phyloP scores from a whole-genome alignment of 2,888 invertebrate genomes.

The Aporophyla lueneburgensis region DNA sequence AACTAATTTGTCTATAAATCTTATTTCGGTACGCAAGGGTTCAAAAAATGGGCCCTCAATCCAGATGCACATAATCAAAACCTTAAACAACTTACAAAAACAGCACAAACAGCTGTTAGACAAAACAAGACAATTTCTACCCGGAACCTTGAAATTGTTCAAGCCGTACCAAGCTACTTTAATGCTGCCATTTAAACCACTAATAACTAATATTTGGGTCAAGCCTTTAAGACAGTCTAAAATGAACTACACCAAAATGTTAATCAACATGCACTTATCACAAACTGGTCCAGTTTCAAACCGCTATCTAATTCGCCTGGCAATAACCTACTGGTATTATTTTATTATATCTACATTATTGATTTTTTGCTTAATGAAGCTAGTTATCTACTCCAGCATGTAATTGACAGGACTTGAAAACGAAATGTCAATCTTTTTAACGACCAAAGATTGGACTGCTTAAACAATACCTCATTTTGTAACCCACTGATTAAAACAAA shows the following conservation, averaged over 20 bases:
- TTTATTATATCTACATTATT: conserved; percentile 57
- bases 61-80: no score
- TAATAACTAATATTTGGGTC: conserved; percentile 62
- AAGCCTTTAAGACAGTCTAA: conserved; percentile 60
- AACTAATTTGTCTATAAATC: no score
- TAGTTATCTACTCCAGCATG: conserved; percentile 47
- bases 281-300: conserved; percentile 61
- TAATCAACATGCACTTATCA: conserved; percentile 64
- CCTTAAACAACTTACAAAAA: not conserved
- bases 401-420: conserved; percentile 60
- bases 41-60: no score
- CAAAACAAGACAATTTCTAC: conserved; percentile 21
- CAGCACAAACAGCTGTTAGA: not conserved
- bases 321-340: conserved; percentile 57
- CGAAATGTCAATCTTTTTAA: conserved; percentile 54
- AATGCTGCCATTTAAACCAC: conserved; percentile 53
- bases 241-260: conserved; percentile 64
- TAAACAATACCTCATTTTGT: conserved; percentile 44
- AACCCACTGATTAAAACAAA: conserved; percentile 30
- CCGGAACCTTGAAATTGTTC: conserved; percentile 50
- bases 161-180: conserved; percentile 36
- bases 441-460: conserved; percentile 35
- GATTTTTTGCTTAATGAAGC: conserved; percentile 58
- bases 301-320: conserved; percentile 59
- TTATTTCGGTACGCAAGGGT: no score